A percentile compares a stretch with the other conserved stretches of the same genome.
phyloP scores from a whole-genome alignment of 2,888 invertebrate species.

The Campoplex capitator region DNA sequence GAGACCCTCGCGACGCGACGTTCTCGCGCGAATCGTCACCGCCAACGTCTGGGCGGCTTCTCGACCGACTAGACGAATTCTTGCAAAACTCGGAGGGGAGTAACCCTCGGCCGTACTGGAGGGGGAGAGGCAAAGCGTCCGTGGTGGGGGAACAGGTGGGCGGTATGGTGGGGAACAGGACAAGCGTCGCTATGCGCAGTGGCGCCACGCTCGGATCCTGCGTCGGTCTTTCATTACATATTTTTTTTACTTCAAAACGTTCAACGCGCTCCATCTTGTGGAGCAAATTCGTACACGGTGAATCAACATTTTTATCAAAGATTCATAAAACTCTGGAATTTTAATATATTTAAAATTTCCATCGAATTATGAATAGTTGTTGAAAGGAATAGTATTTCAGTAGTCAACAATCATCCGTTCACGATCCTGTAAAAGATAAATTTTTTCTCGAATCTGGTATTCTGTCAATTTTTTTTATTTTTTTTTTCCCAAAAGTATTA shows the following conservation, averaged over 20 bases:
- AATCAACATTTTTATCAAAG: background rate
- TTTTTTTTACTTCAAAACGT: constrained; percentile 19
- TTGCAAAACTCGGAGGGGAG: background rate
- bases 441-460: background rate
- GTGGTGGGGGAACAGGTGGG: background rate
- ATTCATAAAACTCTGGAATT: background rate
- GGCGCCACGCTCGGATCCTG: constrained; percentile 17
- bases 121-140: background rate
- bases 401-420: background rate
- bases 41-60: constrained; percentile 41
- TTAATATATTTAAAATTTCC: background rate
- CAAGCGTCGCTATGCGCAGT: constrained; percentile 30
- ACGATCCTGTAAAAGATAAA: background rate
- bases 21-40: constrained; percentile 51
- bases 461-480: background rate
- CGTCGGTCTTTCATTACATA: constrained; percentile 31
- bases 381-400: background rate
- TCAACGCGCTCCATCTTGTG: constrained; percentile 36
- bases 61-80: constrained; percentile 11
- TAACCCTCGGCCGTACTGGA: background rate
- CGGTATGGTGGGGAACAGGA: background rate
- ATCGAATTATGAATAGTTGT: background rate
- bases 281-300: background rate
- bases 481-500: background rate
- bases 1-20: constrained; percentile 43